Evolutionary conservation across 2,888 invertebrate species (phyloP), one percentile per base, ranked within the genome.

Genomic region (Lycia hirtaria): DNA sequence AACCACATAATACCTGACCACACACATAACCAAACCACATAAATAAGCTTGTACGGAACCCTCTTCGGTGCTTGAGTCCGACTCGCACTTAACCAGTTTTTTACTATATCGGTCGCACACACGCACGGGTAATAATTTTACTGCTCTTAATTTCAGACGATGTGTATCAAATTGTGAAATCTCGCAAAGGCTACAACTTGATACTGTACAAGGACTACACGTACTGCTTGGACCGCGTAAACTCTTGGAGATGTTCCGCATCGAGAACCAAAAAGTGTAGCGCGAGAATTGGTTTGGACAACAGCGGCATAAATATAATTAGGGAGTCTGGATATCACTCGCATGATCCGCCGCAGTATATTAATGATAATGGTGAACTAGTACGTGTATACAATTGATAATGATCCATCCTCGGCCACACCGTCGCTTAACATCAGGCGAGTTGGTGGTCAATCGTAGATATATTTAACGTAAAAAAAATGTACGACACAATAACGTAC

Each of bases 151-250:
- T 35, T 19, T 4, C 20, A 22, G 38, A 22, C 7, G 12, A 5
- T 3, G 12, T n/a, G 1, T 38, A 22, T 6, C 5, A 4, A 12
- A 12, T 38, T 5, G 7, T 38, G 10, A 38, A 38, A 12, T 38
- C 38, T 1, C 20, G 22, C 12, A 38, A n/a, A 22, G 38, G 22
- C 10, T 4, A 22, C 6, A 5, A 38, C 12, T 12, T 38, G 12
- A 22, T 38, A 38, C 38, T 38, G 3, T 40, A 40, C 10, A 40
- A 40, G 4, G n/a, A 14, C 14, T 28, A 41, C 14, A 41, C 41
- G 0, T 41, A 28, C 26, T 4, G 26, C 10, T 28, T 15, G n/a
- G 6, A 17, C 1, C 10, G 7, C 17, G 17, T 10, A 1, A 41
- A n/a, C 5, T 41, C 26, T 15, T 26, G 41, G 41, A 15, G 5